Percentiles rank a stretch among this genome's conserved stretches.
Evolutionary conservation across 2,888 invertebrate genomes (phyloP).

Genomic region (Limenitis arthemis): DNA sequence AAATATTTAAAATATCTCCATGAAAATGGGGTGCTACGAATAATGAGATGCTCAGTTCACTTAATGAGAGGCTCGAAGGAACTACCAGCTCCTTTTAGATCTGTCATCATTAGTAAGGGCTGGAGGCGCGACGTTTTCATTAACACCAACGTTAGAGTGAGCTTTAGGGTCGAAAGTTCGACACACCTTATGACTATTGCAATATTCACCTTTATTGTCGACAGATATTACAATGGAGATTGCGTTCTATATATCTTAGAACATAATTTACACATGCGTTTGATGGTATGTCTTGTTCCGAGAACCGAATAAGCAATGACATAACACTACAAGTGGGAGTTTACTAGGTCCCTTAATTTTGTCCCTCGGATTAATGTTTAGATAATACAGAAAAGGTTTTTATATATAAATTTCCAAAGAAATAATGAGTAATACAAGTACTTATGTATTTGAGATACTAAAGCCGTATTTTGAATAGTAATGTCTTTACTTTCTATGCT

Average conservation of each 20-base stretch:
- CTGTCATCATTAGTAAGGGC: conserved; percentile 63
- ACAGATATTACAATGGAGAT: background rate
- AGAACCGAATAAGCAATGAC: no score
- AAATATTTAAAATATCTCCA: conserved; percentile 12
- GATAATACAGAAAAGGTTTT: no score
- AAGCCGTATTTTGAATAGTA: no score
- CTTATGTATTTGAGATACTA: no score
- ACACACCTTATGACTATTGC: conserved; percentile 36
- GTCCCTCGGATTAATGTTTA: no score
- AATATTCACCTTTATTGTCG: conserved; percentile 3
- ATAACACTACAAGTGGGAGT: no score
- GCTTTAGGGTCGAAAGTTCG: conserved; percentile 31
- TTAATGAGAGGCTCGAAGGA: conserved; percentile 53
- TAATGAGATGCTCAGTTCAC: conserved; percentile 52
- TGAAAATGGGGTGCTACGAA: conserved; percentile 29
- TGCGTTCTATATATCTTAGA: background rate
- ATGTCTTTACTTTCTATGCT: no score
- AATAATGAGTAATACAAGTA: no score
- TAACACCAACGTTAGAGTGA: conserved; percentile 57
- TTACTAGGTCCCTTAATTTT: no score
- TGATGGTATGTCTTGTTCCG: no score
- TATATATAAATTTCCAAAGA: no score
- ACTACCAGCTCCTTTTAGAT: conserved; percentile 54
- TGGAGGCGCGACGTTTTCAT: conserved; percentile 59
- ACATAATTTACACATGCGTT: background rate